phyloP scores from a whole-genome alignment of 2,797 vertebrate genomes.

The Moxostoma hubbsi region DNA sequence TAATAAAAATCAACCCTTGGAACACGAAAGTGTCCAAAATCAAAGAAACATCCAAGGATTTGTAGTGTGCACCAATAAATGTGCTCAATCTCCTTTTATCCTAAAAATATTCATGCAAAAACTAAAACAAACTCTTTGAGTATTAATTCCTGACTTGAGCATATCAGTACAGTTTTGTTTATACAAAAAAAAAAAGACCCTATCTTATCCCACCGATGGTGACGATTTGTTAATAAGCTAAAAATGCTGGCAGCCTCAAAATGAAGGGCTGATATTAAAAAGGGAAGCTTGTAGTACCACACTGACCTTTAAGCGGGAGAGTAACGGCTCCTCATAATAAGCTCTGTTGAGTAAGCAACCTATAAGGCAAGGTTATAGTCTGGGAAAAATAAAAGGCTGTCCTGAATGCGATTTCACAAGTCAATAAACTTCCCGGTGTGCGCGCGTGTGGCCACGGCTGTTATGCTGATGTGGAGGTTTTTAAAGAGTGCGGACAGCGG shows the following conservation, averaged over 20 bases:
- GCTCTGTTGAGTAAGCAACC: constrained; percentile 84
- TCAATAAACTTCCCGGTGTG: constrained; percentile 71
- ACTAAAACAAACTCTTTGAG: no score
- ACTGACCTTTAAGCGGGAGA: constrained; percentile 76
- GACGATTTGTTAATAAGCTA: constrained; percentile 79
- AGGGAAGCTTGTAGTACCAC: constrained; percentile 64
- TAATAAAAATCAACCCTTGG: no score
- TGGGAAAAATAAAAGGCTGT: constrained; percentile 65
- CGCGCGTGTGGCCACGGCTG: constrained; percentile 47
- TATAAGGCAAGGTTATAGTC: constrained; percentile 75
- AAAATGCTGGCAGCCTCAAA: constrained; percentile 76
- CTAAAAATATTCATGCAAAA: no score
- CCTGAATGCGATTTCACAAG: constrained; percentile 77
- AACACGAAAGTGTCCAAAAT: no score
- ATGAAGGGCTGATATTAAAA: constrained; percentile 71
- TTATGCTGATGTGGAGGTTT: constrained; percentile 73
- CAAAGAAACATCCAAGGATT: no score
- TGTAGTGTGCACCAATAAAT: no score
- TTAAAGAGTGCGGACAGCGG: constrained; percentile 58
- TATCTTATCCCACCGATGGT: constrained; percentile 32
- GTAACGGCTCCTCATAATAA: constrained; percentile 74
- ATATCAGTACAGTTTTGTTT: no score
- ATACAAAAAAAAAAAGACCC: background rate
- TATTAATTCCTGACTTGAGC: no score
- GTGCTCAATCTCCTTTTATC: no score